Evolutionary conservation across 2,888 invertebrate species (phyloP).

Genomic region (Drosophila niveifrons): DNA sequence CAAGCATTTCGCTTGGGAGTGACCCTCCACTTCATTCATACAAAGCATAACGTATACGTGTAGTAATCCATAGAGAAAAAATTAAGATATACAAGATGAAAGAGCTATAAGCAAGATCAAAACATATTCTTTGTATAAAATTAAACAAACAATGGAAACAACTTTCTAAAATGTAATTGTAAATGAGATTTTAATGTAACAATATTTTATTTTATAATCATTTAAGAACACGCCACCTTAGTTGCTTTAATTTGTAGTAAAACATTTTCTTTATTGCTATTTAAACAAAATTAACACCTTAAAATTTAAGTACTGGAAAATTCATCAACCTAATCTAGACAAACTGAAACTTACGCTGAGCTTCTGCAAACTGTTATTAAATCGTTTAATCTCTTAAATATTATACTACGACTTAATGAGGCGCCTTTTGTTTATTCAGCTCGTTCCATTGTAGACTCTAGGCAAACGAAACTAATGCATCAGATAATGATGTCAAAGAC

Average conservation of each 20-base stretch:
- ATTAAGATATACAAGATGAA: neutral
- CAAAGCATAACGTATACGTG: neutral
- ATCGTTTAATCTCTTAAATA: conserved; percentile 5
- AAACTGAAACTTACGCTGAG: conserved; percentile 1
- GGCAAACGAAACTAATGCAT: conserved; percentile 32
- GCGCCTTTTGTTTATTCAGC: conserved; percentile 10
- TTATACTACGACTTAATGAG: conserved; percentile 6
- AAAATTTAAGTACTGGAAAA: neutral
- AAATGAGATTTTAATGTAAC: too few relatives aligned
- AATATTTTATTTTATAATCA: too few relatives aligned
- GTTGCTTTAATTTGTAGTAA: too few relatives aligned
- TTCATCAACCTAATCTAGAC: neutral
- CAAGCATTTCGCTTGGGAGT: neutral
- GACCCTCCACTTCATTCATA: conserved; percentile 2
- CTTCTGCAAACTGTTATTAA: neutral
- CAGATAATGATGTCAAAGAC: conserved; percentile 17
- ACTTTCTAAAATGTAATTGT: too few relatives aligned
- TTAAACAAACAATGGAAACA: too few relatives aligned
- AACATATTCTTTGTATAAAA: too few relatives aligned
- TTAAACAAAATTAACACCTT: neutral
- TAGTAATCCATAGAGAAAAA: conserved; percentile 3
- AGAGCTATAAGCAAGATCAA: neutral
- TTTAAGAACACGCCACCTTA: too few relatives aligned
- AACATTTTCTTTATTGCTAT: neutral
- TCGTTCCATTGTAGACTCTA: conserved; percentile 2